Base-by-base conservation (phyloP, 2,797 vertebrate species). In the Vultur gryphus region DNA sequence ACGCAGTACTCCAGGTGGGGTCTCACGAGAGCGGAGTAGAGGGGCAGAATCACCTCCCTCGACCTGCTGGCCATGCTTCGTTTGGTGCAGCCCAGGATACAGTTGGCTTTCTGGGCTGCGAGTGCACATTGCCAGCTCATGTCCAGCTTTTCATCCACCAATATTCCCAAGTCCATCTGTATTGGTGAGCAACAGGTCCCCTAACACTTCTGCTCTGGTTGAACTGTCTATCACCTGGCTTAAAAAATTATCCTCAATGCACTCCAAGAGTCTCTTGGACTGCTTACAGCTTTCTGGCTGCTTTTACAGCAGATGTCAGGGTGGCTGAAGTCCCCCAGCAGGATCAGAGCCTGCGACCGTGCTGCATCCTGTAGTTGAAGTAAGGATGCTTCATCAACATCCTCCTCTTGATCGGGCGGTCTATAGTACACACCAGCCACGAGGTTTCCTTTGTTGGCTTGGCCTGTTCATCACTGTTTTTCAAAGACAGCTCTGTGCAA, bases 1-100 rank as follows among this genome's bases (percentile, higher is more conserved):
- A 44, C 0, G 1, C 39, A 17, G 21, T 2, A 17, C 51, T 54
- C 0, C 65, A 48, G 33, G 13, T 7, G 57, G 13, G 18, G 15
- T 77, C 77, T 58, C 44, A 41, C 2, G 0, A 76, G 17, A 58
- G 65, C 0, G 2, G 29, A 39, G 29, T 0, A 9, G 44, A 77
- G 51, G n/a, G 29, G 8, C 7, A 77, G 31, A 59, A 71, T 59
- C 39, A 7, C 23, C 44, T 65, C 58, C 39, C 58, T 87, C 0
- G 0, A 7, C 58, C 35, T 28, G 8, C n/a, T 84, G 73, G 29
- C 8, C 61, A 23, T 0, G 0, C 11, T 52, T 6, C 37, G 41
- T 20, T 5, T 20, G 67, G 9, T 52, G 62, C 18, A 89, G 11
- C 25, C 43, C 44, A 33, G 39, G 41, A 13, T 13, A 9, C 0